Evolutionary conservation across 2,113 vertebrate genomes (phyloP).

Genomic region (Raphicerus campestris): DNA sequence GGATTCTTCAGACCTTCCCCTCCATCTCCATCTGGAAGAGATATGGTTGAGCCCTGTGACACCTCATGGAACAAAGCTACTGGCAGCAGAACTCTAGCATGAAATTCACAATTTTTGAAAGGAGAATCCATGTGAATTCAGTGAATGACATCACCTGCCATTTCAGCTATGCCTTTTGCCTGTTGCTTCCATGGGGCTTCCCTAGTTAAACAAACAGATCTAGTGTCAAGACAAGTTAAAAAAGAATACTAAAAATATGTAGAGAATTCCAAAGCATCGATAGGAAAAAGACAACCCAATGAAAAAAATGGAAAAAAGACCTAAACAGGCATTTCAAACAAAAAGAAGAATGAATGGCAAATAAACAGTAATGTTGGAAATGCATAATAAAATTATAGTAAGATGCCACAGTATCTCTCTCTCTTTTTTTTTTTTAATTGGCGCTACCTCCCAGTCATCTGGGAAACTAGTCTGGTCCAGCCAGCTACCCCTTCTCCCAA

Average conservation of each 20-base stretch:
- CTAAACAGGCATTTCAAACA: neutral
- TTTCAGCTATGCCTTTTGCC: neutral
- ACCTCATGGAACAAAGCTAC: neutral
- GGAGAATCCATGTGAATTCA: neutral
- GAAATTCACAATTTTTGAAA: neutral
- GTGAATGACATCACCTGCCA: neutral
- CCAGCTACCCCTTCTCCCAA: neutral
- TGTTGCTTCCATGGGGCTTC: neutral
- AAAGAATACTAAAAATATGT: neutral
- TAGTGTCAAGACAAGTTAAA: neutral
- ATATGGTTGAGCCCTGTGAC: neutral
- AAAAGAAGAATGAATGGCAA: neutral
- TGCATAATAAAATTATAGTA: conserved; percentile 35
- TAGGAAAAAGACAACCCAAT: neutral
- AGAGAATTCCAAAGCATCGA: neutral
- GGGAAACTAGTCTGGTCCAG: conserved; percentile 5
- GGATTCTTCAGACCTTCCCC: neutral
- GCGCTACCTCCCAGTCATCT: conserved; percentile 10
- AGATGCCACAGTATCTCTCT: neutral
- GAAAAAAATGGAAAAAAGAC: neutral
- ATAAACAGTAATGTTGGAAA: neutral
- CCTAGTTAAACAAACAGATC: neutral
- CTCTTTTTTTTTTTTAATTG: conserved; percentile 60
- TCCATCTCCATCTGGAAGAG: neutral
- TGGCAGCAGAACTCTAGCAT: neutral